phyloP scores from a whole-genome alignment of 2,113 vertebrate species.

The Pitta sordida region DNA sequence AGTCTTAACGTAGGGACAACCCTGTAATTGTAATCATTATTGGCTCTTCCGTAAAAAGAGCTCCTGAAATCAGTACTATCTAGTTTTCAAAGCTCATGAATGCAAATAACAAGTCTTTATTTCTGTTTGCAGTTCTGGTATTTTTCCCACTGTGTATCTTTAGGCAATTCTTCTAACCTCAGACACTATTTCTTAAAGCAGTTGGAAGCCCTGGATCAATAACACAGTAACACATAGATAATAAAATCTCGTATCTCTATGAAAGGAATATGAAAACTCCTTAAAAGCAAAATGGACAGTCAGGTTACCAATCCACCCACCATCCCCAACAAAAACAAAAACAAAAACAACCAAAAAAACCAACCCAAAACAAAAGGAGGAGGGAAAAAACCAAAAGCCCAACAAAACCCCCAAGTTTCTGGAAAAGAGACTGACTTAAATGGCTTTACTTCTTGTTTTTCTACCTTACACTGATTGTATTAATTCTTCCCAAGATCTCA shows the following conservation, averaged over 20 bases:
- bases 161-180: background rate
- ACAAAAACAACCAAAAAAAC: too few species aligned
- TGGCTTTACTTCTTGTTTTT: background rate
- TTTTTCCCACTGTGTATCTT: background rate
- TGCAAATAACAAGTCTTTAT: background rate
- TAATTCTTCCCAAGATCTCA: background rate
- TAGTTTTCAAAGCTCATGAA: background rate
- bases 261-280: background rate
- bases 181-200: background rate
- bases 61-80: background rate
- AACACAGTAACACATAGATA: background rate
- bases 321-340: background rate
- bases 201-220: background rate
- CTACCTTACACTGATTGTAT: background rate
- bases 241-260: background rate
- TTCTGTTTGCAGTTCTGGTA: background rate
- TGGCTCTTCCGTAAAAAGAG: background rate
- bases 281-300: background rate
- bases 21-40: background rate
- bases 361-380: too few species aligned
- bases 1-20: background rate
- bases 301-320: background rate
- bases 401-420: background rate
- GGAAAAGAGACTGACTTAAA: background rate
- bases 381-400: background rate